Evolutionary conservation across 2,888 invertebrate species (phyloP), one percentile per base, ranked within the genome.

Genomic region (Dichetophora obliterata): DNA sequence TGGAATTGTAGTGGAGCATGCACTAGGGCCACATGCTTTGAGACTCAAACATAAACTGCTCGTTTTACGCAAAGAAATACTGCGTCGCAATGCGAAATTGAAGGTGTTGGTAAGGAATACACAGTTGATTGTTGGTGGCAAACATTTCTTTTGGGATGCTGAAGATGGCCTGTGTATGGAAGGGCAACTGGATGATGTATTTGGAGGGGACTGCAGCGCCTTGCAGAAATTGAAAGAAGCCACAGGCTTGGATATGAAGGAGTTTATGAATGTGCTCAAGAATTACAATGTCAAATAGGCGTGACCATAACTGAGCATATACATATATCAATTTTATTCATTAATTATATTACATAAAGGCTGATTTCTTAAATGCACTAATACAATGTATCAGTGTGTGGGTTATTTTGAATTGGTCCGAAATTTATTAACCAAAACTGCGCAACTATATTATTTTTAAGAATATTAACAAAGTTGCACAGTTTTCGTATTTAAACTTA

Each of bases 111-210:
- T 82, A 9, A 78, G 81, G 3, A 78, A 78, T 37, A 70, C 80
- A 4, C 76, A 78, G 3, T 61, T 82, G 19, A 24, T 81, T 2
- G 80, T 82, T 1, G 77, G 78, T 48, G 79, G 80, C 14, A 80
- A 81, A 63, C 66, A 70, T 6, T 82, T 82, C 66, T 79, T 81
- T 27, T 82, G 82, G 82, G 80, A 82, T 66, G 81, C 80, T 27
- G 75, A 79, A 5, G 77, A 81, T 16, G 82, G 82, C 16, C 73
- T 82, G 22, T 82, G 80, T 69, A 57, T 75, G 27, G 69, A 4
- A 5, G 54, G 43, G 16, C 11, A 50, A 4, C 48, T 50, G 31
- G 75, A 77, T 37, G 77, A 80, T 69, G 22, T 43, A 22, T 63
- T 78, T 5, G 72, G 65, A 24, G 57, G 69, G 27, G 61, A 77